A percentile compares a stretch with the other conserved stretches of the same genome.
Conservation (phyloP, 2,888 invertebrate species). For the Mythimna lalbum region DNA sequence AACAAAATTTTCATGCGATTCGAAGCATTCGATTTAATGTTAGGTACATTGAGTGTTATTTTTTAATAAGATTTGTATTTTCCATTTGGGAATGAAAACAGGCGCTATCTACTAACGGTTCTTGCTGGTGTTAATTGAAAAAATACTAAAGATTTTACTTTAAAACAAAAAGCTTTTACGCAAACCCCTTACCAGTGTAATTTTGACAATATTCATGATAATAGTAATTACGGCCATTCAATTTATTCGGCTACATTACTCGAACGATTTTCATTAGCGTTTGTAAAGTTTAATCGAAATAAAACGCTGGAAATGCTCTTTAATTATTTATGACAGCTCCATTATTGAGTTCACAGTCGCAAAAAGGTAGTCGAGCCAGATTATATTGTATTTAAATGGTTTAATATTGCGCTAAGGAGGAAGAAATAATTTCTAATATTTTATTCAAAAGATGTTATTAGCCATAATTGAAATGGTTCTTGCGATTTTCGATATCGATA, state of each 20-base stretch:
- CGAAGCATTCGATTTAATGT: constrained; percentile 9
- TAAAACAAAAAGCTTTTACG: constrained; percentile 35
- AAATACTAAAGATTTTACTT: constrained; percentile 6
- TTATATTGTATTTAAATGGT: constrained; percentile 40
- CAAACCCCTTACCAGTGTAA: constrained; percentile 29
- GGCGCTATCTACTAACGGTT: constrained; percentile 6
- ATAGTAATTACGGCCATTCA: constrained; percentile 56
- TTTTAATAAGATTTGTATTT: background rate
- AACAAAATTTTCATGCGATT: constrained; percentile 2
- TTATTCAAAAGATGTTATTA: constrained; percentile 18
- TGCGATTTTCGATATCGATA: constrained; percentile 11
- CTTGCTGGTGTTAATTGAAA: constrained; percentile 26
- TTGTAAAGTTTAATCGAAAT: constrained; percentile 55
- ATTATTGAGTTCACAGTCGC: constrained; percentile 50
- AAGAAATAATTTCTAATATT: constrained; percentile 32
- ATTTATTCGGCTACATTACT: constrained; percentile 50
- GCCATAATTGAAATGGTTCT: constrained; percentile 20
- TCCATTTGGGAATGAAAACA: constrained; percentile 19
- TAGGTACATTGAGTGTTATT: too few relatives aligned
- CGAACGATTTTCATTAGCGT: constrained; percentile 57
- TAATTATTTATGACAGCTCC: constrained; percentile 61
- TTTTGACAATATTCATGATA: constrained; percentile 42
- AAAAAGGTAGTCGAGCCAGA: constrained; percentile 42
- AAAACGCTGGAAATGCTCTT: constrained; percentile 50
- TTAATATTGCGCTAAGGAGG: constrained; percentile 23